A percentile compares a stretch with the other conserved stretches of the same genome.
These are phyloP conservation scores for Hylaeus anthracinus DNA, from an alignment of 1,140 invertebrate genomes.

Conservation along the genomic window DNA sequence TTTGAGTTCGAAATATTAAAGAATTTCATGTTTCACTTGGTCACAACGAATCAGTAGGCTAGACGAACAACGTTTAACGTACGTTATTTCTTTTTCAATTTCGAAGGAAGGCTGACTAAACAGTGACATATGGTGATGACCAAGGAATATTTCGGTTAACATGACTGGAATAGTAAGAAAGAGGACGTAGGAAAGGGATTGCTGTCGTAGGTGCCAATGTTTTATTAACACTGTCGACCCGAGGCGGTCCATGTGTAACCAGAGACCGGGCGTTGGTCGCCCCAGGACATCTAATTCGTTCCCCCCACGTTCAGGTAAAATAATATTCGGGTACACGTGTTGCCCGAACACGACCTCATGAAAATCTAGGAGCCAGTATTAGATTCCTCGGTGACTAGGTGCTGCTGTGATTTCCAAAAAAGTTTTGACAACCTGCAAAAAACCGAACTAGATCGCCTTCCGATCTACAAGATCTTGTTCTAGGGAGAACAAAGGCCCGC, in stretches of 20 bases:
- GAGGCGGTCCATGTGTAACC: conserved; percentile 65
- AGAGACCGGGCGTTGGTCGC: conserved; percentile 70
- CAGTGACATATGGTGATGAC: not conserved
- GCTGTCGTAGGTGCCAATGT: conserved; percentile 63
- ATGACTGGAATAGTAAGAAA: not conserved
- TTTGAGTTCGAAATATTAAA: too few relatives aligned
- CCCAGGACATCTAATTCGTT: conserved; percentile 74
- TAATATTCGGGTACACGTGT: conserved; percentile 62
- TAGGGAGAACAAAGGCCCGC: not conserved
- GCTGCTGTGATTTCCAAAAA: conserved; percentile 59
- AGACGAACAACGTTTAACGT: not conserved
- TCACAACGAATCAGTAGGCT: too few relatives aligned
- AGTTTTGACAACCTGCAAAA: conserved; percentile 20
- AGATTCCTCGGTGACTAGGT: conserved; percentile 59
- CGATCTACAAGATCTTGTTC: not conserved
- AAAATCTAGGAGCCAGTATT: conserved; percentile 64
- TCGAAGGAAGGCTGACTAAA: too few relatives aligned
- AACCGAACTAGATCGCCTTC: not conserved
- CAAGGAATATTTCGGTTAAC: not conserved
- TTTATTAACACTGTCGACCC: conserved; percentile 63
- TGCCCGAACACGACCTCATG: conserved; percentile 52
- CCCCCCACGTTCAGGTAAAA: conserved; percentile 58
- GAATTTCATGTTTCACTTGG: too few relatives aligned
- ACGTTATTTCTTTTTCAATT: not conserved
- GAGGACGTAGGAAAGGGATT: conserved; percentile 3